Percentiles rank a stretch among this genome's conserved stretches.
Evolutionary conservation across 2,113 vertebrate genomes (phyloP).

Genomic region (Sorex araneus): DNA sequence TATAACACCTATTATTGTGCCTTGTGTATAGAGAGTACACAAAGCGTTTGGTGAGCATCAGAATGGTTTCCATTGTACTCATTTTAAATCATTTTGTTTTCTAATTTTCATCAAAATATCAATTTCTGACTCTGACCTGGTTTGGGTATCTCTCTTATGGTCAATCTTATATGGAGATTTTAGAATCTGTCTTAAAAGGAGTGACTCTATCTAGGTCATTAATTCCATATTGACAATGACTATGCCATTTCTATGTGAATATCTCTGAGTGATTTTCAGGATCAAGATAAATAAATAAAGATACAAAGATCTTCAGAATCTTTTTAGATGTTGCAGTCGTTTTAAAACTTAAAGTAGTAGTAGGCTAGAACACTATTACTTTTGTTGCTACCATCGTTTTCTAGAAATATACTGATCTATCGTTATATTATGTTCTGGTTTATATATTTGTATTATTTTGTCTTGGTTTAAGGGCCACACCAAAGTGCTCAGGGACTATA

Average conservation of each 20-base stretch:
- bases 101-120: constrained; percentile 30
- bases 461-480: no score
- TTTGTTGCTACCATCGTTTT: neutral
- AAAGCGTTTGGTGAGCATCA: neutral
- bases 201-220: neutral
- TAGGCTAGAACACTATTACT: neutral
- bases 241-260: neutral
- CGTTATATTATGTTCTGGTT: neutral
- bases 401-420: neutral
- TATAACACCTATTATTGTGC: neutral
- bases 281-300: no score
- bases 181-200: constrained; percentile 15
- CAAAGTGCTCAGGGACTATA: no score
- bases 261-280: neutral
- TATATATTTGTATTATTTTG: no score
- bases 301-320: neutral
- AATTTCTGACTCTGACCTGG: neutral
- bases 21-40: neutral
- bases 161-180: constrained; percentile 18
- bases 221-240: neutral
- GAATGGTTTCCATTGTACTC: neutral
- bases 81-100: constrained; percentile 15
- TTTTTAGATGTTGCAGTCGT: neutral
- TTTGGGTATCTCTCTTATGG: neutral
- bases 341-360: constrained; percentile 25